A percentile compares a stretch with the other conserved stretches of the same genome.
Evolutionary conservation across 2,113 vertebrate species (phyloP).

Genomic region (Vulpes vulpes): DNA sequence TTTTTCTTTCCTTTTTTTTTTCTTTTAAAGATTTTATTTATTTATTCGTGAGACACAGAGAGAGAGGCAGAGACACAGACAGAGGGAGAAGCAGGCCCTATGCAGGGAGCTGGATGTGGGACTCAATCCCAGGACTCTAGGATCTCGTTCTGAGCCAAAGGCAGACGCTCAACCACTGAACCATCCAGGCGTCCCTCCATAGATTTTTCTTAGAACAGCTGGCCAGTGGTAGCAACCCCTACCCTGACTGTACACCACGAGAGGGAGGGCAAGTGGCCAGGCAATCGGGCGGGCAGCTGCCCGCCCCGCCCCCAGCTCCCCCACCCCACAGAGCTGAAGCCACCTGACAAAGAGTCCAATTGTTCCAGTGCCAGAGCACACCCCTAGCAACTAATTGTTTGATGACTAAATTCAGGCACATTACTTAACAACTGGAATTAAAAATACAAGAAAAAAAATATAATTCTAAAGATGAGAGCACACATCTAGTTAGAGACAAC

Average conservation of each 20-base stretch:
- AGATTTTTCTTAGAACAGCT: not conserved
- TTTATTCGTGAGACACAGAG: too few species aligned
- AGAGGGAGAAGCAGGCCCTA: too few species aligned
- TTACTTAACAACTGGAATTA: not conserved
- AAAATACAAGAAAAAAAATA: not conserved
- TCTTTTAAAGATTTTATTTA: too few species aligned
- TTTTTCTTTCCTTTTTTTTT: not conserved
- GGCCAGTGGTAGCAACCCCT: not conserved
- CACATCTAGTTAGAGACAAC: not conserved
- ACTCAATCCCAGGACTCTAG: too few species aligned
- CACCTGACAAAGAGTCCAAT: not conserved
- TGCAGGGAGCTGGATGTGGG: too few species aligned
- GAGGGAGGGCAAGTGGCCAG: not conserved
- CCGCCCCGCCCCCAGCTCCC: fast-evolving
- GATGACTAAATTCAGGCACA: not conserved
- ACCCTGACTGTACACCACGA: too few species aligned
- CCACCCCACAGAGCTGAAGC: not conserved
- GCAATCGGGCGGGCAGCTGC: fast-evolving
- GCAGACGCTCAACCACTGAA: too few species aligned
- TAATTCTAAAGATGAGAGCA: not conserved
- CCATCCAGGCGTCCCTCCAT: too few species aligned
- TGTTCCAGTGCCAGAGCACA: not conserved
- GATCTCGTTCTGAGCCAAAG: too few species aligned
- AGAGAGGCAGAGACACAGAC: too few species aligned
- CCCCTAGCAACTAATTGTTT: not conserved